Base-by-base conservation (phyloP, 2,888 invertebrate genomes). In the Neoitamus cyanurus region DNA sequence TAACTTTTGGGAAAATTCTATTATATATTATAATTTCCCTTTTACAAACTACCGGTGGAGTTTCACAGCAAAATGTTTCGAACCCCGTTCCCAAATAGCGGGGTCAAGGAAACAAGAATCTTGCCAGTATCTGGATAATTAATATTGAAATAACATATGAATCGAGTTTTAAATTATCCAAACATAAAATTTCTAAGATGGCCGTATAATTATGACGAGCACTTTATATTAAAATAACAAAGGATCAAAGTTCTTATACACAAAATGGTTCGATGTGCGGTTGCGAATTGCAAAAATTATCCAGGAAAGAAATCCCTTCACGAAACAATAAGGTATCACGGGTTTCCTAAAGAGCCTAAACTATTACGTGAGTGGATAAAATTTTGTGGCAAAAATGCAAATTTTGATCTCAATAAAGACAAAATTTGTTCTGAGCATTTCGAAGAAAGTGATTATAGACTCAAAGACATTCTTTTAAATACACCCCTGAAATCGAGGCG, bases 341-440 rank as follows among this genome's bases (percentile, higher is more conserved):
- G 36, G 1, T 75, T 75, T 80, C 80, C 80, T 4, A 34, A 30
- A 58, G 31, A 80, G 3, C 20, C 15, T 1, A 11, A 36, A 34
- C 0, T 58, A 1, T n/a, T n/a, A 4, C 9, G 30, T 7, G 20
- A 80, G 15, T 80, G 48, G 80, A 9, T 46, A 13, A 68, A 58
- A 15, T 6, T 7, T 1, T 80, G 80, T 58, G 58, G 20, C 3
- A 3, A 11, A 3, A 6, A 30, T 28, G 25, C 30, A 1, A 5
- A 5, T 2, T 13, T 80, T 20, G 34, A 20, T 31, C 4, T n/a
- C 3, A 20, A 58, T 0, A 15, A 30, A 1, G 31, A 15, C n/a
- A n/a, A 31, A 6, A 58, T 80, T 31, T 80, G 48, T 34, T 80
- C 48, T 31, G 37, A 48, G 11, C 80, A 80, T 58, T 80, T 80